Conservation (phyloP, 2,797 vertebrate species). For the Picus viridis region DNA sequence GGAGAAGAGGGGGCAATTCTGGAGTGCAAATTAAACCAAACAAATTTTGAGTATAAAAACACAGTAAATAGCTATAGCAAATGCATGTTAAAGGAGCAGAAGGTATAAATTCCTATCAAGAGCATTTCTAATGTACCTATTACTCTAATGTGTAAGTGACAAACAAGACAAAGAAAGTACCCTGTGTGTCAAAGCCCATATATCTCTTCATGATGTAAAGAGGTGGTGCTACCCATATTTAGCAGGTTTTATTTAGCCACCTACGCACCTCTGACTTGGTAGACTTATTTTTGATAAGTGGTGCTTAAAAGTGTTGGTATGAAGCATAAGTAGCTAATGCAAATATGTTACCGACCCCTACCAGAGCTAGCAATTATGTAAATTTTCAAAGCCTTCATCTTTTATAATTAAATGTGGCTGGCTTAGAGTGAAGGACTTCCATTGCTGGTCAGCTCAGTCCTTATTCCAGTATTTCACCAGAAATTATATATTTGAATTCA, state of each 20-base stretch:
- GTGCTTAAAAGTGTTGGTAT: constrained; percentile 83
- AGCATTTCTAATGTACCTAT: constrained; percentile 67
- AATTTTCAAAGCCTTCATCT: constrained; percentile 83
- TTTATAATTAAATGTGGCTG: constrained; percentile 82
- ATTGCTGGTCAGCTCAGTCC: constrained; percentile 65
- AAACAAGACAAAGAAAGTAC: constrained; percentile 69
- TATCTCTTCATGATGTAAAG: constrained; percentile 53
- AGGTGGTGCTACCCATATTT: constrained; percentile 71
- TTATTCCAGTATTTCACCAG: constrained; percentile 57
- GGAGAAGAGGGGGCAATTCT: neutral
- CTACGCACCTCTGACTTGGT: constrained; percentile 79
- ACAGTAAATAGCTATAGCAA: constrained; percentile 46
- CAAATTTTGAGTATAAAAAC: neutral
- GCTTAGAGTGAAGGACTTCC: constrained; percentile 75
- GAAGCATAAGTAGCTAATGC: constrained; percentile 85
- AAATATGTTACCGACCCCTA: constrained; percentile 85
- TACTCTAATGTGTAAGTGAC: constrained; percentile 62
- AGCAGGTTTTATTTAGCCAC: constrained; percentile 81
- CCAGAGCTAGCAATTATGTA: constrained; percentile 84
- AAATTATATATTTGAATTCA: constrained; percentile 66
- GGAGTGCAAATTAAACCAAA: constrained; percentile 40
- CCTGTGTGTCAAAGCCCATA: constrained; percentile 69
- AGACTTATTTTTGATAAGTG: constrained; percentile 82
- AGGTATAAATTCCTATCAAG: constrained; percentile 60
- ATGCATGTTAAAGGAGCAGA: constrained; percentile 33